phyloP scores from a whole-genome alignment of 64 coral and sea anemone species.

The Stylophora pistillata region DNA sequence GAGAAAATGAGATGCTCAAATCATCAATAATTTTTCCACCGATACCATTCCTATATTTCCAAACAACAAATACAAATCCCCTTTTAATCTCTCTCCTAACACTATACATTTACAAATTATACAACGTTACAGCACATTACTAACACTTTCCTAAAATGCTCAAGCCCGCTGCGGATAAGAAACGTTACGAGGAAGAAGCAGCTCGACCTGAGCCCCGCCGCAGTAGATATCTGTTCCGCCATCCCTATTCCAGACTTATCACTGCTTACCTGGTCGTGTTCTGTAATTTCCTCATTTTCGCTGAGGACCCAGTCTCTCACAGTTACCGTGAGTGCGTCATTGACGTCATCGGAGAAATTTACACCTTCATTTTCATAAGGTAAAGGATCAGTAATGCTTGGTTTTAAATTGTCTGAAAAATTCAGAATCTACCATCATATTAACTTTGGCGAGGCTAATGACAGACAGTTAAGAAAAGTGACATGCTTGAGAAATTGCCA shows the following conservation, averaged over 20 bases:
- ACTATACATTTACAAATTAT: too few species aligned
- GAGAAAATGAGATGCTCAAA: too few species aligned
- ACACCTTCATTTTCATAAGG: constrained; percentile 86
- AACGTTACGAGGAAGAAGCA: constrained; percentile 66
- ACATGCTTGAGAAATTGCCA: too few species aligned
- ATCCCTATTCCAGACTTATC: constrained; percentile 65
- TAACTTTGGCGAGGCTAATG: too few species aligned
- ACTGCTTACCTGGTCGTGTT: constrained; percentile 81
- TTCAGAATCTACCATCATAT: too few species aligned
- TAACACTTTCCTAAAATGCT: neutral
- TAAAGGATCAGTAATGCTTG: neutral
- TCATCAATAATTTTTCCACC: too few species aligned
- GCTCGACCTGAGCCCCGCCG: constrained; percentile 60
- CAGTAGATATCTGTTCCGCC: constrained; percentile 74
- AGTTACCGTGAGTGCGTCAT: constrained; percentile 78
- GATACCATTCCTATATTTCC: too few species aligned
- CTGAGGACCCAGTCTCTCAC: constrained; percentile 84
- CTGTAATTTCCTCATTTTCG: constrained; percentile 78
- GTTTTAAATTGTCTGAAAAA: too few species aligned
- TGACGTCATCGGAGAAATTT: constrained; percentile 80
- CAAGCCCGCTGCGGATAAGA: constrained; percentile 61
- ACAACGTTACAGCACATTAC: neutral
- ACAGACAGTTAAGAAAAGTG: too few species aligned
- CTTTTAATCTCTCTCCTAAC: too few species aligned
- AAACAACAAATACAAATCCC: too few species aligned